Evolutionary conservation across 2,888 invertebrate genomes (phyloP).

Genomic region (Ctena decussata): DNA sequence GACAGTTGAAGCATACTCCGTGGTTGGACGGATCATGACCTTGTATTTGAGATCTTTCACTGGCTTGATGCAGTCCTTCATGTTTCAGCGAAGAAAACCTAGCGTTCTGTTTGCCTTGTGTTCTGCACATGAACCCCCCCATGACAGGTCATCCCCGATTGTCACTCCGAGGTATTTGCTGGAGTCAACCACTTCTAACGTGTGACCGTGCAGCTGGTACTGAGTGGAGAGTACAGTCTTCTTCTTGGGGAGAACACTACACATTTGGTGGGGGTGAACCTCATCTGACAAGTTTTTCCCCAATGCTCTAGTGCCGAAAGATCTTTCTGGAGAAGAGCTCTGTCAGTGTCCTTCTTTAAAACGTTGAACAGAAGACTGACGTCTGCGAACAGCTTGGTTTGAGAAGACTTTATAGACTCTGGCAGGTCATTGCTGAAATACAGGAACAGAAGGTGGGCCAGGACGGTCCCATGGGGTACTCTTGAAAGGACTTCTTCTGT

Average conservation of each 20-base stretch:
- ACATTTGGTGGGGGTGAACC: conserved; percentile 10
- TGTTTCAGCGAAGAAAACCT: neutral
- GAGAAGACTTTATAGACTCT: conserved; percentile 7
- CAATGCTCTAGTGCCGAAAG: neutral
- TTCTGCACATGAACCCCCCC: neutral
- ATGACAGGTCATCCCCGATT: neutral
- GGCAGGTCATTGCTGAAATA: neutral
- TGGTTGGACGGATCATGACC: neutral
- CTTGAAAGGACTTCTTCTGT: neutral
- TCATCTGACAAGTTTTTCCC: conserved; percentile 3
- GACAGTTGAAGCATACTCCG: conserved; percentile 1
- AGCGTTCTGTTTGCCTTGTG: neutral
- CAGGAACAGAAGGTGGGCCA: neutral
- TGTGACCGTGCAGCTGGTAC: neutral
- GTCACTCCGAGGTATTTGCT: conserved; percentile 1
- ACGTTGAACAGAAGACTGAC: conserved; percentile 2
- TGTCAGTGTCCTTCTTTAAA: neutral
- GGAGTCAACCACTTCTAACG: neutral
- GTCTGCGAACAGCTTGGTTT: conserved; percentile 2
- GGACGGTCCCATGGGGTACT: neutral
- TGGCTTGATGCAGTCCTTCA: conserved; percentile 6
- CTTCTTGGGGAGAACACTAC: neutral
- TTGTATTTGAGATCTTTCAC: conserved; percentile 11
- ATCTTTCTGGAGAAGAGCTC: neutral
- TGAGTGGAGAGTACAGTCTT: neutral